Evolutionary conservation across 2,797 vertebrate species (phyloP), one percentile per base, ranked within the genome.

Genomic region (Cercopithecus petaurista): DNA sequence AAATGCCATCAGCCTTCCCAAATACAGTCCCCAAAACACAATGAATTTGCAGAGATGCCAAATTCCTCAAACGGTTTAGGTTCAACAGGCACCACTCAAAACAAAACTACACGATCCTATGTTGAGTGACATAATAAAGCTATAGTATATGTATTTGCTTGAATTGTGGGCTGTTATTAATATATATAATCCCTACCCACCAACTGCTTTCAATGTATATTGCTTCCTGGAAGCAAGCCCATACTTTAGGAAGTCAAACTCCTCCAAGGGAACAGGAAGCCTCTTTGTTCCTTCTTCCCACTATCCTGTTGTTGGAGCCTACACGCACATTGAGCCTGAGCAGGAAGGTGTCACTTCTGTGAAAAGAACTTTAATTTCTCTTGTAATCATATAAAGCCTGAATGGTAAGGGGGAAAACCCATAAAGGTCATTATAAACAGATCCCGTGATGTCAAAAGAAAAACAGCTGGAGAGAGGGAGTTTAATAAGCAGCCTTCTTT

Each of bases 401-500:
- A 76, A 73, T 36, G 39, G 50, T 61, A 91, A 93, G 52, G 19
- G 36, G 70, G 52, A 72, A 93, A 95, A 61, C 77, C 88, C 83
- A 93, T 92, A 97, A 80, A 79, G 79, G 72, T 93, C 81, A 89
- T 96, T 97, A 72, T 41, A 93, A 95, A 97, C 82, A 98, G 96
- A 97, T 95, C 41, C 96, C 28, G 70, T 97, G 94, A 98, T 95
- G 96, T 98, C 89, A 90, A 98, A 98, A 95, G 52, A 93, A 98
- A 96, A 88, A 75, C 87, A 97, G 61, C 85, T 97, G 80, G 90
- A 90, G 82, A 93, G 92, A 84, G 64, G 72, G 79, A 77, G 39
- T 96, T 96, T 97, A 98, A 95, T 97, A 96, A 98, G 82, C 95
- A 91, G 91, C 48, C 36, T 83, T 91, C 92, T 94, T 97, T 98